Evolutionary conservation across 92 coral and sea anemone species (phyloP), one percentile per base, ranked within the genome.

Genomic region (Actinostola sp.): DNA sequence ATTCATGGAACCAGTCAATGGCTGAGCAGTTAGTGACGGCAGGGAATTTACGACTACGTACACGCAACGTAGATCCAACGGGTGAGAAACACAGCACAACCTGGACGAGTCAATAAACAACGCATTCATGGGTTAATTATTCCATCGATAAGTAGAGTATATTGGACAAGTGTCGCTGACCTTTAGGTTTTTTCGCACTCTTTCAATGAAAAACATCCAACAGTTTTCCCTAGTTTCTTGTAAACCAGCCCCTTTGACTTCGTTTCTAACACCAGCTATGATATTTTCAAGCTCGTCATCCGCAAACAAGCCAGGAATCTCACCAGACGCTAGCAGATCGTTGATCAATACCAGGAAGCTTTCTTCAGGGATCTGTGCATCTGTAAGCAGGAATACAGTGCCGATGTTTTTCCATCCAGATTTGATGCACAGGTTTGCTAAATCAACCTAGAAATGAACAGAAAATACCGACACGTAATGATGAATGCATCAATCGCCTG

Each of bases 1-100:
- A 95, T 60, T 95, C 99, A 70, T 95, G 99, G 92, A 95, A 95
- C 99, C 99, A 95, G 61, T 95, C 99, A 63, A 95, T 95, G 19
- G 99, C 97, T 16, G 99, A 92, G 63, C 99, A 92, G 92, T 95
- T 95, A 13, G 99, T 95, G 21, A 95, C 99, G 51, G 99, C 99
- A 6, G 99, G 99, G 89, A 95, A 95, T 74, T 95, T 95, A 79
- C 99, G 93, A 59, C 99, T 92, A 61, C 99, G 93, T 17, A 95
- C 99, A 66, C 99, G 93, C 45, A 95, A 76, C 13, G 99, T 95
- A 33, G 99, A 85, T 15, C 99, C 99, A 71, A 95, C 99, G 27
- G 99, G 99, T 21, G 99, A 95, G 92, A 95, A 95, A 66, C 99
- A 95, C 78, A 95, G 73, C 53, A 95, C 99, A 32, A 93, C 97